Evolutionary conservation across 2,797 vertebrate species (phyloP).

Genomic region (Manis javanica): DNA sequence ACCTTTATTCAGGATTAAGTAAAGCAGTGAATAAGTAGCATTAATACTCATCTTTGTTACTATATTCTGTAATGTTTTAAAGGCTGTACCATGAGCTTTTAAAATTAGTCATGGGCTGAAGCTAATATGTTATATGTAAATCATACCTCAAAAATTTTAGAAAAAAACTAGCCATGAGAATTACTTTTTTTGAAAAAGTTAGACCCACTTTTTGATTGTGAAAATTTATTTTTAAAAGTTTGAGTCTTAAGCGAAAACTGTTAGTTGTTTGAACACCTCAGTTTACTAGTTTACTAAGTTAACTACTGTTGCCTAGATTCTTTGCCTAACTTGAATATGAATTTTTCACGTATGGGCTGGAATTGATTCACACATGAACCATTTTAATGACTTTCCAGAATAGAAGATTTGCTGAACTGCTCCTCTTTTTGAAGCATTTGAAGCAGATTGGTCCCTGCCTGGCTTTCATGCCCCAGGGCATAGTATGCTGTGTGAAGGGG

Average conservation of each 20-base stretch:
- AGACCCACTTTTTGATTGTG: background rate
- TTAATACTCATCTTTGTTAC: slow-evolving; percentile 15
- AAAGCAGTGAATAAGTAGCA: background rate
- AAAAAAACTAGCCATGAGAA: background rate
- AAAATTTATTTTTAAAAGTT: background rate
- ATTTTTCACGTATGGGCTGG: background rate
- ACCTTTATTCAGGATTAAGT: slow-evolving; percentile 2
- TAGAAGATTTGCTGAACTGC: background rate
- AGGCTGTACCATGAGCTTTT: background rate
- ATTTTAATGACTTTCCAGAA: background rate
- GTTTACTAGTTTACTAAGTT: slow-evolving; percentile 3
- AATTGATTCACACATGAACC: background rate
- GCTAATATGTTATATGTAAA: background rate
- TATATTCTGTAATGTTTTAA: background rate
- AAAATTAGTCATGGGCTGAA: background rate
- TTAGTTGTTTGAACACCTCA: background rate
- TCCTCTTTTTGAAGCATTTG: background rate
- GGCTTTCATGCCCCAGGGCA: background rate
- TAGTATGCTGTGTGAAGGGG: background rate
- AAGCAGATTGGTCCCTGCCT: background rate
- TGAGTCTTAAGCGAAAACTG: background rate
- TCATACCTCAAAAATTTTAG: background rate
- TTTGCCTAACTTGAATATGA: background rate
- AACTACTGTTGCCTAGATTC: background rate
- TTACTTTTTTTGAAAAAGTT: background rate